A percentile compares a stretch with the other conserved stretches of the same genome.
phyloP scores from a whole-genome alignment of 2,888 invertebrate genomes.

The Dastarcus helophoroides region DNA sequence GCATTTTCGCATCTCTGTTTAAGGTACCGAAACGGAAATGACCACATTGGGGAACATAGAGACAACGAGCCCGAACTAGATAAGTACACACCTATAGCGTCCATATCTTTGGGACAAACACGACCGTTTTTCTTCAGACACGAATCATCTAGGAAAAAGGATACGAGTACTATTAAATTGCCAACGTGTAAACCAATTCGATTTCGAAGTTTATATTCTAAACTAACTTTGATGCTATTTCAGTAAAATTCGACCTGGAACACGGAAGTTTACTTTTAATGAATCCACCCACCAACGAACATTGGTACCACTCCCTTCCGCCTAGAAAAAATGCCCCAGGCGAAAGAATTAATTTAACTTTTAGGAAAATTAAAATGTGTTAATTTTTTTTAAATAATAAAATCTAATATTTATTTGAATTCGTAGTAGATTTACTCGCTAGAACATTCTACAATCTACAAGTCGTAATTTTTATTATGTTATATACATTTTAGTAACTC shows the following conservation, averaged over 20 bases:
- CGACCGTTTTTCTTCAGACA: conserved; percentile 56
- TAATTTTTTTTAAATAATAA: background rate
- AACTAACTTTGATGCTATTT: conserved; percentile 14
- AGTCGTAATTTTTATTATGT: too few species aligned
- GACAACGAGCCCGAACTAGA: conserved; percentile 60
- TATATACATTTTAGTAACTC: too few species aligned
- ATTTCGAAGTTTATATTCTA: conserved; percentile 7
- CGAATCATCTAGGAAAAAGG: conserved; percentile 42
- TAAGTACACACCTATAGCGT: conserved; percentile 50
- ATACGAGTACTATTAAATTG: conserved; percentile 37
- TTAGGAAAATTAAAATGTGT: conserved; percentile 38
- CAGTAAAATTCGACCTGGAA: conserved; percentile 48
- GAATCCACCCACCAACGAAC: conserved; percentile 58
- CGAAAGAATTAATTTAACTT: conserved; percentile 55
- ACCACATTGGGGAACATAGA: conserved; percentile 60
- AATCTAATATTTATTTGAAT: too few species aligned
- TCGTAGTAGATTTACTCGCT: too few species aligned
- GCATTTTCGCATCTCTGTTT: too few species aligned
- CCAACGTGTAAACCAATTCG: conserved; percentile 32
- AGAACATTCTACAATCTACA: too few species aligned
- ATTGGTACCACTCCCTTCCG: conserved; percentile 62
- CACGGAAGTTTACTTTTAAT: conserved; percentile 57
- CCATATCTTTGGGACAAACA: conserved; percentile 52
- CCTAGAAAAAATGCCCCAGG: conserved; percentile 42
- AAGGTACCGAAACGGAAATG: conserved; percentile 56